Percentiles rank a stretch among this genome's conserved stretches.
phyloP scores from a whole-genome alignment of 2,888 invertebrate genomes.

The Melanophora roralis region DNA sequence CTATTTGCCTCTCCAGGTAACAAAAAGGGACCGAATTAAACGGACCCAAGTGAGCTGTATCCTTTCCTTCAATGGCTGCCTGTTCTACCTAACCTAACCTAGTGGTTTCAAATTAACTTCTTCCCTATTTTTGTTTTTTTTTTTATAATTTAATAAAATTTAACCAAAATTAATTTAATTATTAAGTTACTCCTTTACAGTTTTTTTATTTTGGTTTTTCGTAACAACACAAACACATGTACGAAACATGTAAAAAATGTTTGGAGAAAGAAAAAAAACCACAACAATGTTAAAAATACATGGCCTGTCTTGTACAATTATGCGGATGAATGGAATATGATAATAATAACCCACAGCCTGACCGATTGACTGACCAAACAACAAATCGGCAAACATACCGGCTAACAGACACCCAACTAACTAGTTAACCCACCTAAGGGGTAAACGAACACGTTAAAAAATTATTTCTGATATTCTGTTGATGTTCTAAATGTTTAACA shows the following conservation, averaged over 20 bases:
- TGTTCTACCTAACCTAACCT: no score
- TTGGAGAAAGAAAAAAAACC: constrained; percentile 7
- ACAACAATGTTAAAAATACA: constrained; percentile 51
- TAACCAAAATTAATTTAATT: constrained; percentile 14
- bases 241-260: neutral
- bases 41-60: no score
- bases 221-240: neutral
- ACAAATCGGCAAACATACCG: constrained; percentile 12
- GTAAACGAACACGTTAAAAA: neutral
- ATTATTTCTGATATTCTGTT: constrained; percentile 52
- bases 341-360: constrained; percentile 55
- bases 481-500: constrained; percentile 61
- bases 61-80: no score
- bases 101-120: neutral
- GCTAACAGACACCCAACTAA: constrained; percentile 28
- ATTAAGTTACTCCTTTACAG: constrained; percentile 14
- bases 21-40: no score
- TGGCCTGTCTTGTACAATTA: constrained; percentile 60
- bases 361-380: constrained; percentile 22
- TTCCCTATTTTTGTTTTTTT: neutral
- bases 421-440: constrained; percentile 9
- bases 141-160: neutral
- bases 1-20: no score
- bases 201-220: neutral
- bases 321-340: constrained; percentile 62